Conservation (phyloP, 64 coral and sea anemone genomes). For the Trachythela sp. region DNA sequence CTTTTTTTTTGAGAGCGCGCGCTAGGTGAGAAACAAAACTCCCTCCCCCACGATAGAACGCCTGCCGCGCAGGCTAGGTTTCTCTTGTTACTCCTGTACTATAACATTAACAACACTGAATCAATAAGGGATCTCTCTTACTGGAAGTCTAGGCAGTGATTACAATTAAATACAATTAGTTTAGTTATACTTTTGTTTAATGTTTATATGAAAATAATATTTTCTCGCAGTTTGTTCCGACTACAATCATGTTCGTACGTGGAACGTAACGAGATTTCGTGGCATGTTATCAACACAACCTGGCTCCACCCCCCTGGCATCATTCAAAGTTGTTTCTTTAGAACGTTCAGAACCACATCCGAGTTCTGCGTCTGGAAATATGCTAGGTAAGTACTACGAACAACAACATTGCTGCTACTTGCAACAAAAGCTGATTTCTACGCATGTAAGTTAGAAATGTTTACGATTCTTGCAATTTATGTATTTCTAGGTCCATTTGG, state of each 20-base stretch:
- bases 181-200: not conserved
- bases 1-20: no score
- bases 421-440: no score
- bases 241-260: conserved; percentile 95
- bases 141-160: no score
- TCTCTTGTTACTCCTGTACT: no score
- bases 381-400: conserved; percentile 58
- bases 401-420: not conserved
- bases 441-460: no score
- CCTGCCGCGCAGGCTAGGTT: no score
- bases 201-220: not conserved
- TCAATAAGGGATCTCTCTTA: no score
- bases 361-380: conserved; percentile 71
- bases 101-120: no score
- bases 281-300: conserved; percentile 99
- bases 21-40: no score
- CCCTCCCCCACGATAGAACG: no score
- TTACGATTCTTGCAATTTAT: no score
- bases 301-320: conserved; percentile 90
- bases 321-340: conserved; percentile 97
- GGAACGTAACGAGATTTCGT: conserved; percentile 96
- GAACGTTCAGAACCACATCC: conserved; percentile 82
- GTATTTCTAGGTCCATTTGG: conserved; percentile 72
- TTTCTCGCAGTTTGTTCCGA: conserved; percentile 65
- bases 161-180: no score